Evolutionary conservation across 2,113 vertebrate genomes (phyloP).

Genomic region (Calypte anna): DNA sequence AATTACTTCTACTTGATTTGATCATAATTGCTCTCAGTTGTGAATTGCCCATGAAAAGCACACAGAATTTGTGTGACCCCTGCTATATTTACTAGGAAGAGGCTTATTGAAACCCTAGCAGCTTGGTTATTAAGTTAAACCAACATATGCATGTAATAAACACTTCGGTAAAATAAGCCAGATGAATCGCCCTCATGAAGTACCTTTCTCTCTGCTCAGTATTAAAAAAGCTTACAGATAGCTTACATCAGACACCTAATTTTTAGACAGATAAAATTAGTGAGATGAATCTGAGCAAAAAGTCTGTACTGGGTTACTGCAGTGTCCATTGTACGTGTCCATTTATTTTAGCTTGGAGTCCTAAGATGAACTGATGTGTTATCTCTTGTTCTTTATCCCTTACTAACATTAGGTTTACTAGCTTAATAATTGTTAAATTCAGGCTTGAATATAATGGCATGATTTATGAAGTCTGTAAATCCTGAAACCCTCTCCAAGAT

Average conservation of each 20-base stretch:
- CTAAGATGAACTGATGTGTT: not conserved
- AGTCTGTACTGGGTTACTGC: not conserved
- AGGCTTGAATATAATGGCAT: not conserved
- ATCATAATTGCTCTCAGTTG: not conserved
- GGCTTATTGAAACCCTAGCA: constrained; percentile 14
- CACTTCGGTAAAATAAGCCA: not conserved
- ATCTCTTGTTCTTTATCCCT: not conserved
- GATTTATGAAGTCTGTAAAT: not conserved
- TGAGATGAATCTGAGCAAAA: not conserved
- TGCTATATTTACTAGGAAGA: not conserved
- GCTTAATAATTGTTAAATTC: not conserved
- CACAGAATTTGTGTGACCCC: not conserved
- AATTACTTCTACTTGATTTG: not conserved
- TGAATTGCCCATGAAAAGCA: not conserved
- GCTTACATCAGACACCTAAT: not conserved
- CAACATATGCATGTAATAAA: not conserved
- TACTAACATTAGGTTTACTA: not conserved
- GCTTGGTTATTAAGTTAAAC: not conserved
- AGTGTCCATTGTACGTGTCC: rapidly evolving
- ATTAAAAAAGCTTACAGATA: not conserved
- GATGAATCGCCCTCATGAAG: not conserved
- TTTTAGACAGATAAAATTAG: not conserved
- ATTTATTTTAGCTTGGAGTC: not conserved
- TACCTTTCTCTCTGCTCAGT: not conserved
- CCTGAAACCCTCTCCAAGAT: not conserved